Base-by-base conservation (phyloP, 2,113 vertebrate species). In the Strix aluco region DNA sequence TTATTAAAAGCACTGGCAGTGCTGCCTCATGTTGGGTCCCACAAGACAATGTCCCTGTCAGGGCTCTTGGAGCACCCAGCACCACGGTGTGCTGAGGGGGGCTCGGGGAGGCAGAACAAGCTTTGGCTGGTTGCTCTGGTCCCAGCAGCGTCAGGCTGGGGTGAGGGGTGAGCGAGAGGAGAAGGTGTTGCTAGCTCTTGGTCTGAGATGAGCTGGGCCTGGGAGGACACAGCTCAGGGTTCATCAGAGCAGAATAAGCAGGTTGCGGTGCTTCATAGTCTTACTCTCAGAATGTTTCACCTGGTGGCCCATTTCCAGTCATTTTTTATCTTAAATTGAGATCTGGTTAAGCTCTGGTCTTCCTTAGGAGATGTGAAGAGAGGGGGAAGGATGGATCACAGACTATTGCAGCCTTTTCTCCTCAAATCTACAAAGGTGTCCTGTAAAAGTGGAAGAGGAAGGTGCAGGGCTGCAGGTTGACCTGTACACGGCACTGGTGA, bases 1-100 rank as follows among this genome's bases (percentile, higher is more conserved):
- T 67, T 46, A 23, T 6, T 10, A 5, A 57, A 36, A 57, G 32
- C 18, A 7, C 38, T 42, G 49, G 49, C 32, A 29, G 38, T 54
- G 38, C 10, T 15, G 4, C 26, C 34, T 25, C 40, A 10, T 1
- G 13, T 26, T 15, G 42, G 42, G 34, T 69, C 42, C 63, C 52
- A 38, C 7, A 34, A 57, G 62, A 6, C 19, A 2, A 13, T 15
- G 32, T n/a, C 57, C 22, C 42, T 18, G 0, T 6, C 5, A 20
- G 15, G 58, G 38, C 47, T 36, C 32, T 62, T 10, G 1, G 52
- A 69, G 54, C 0, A 5, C 29, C 19, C 32, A 13, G 40, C 0
- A 6, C 42, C 34, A 18, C 40, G 40, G 40, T 42, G 40, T 42
- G 40, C 40, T 42, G 40, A 42, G 40, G 12, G 40, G 40, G 40